Evolutionary conservation across 2,888 invertebrate species (phyloP), one percentile per base, ranked within the genome.

Genomic region (Hyppa rectilinea): DNA sequence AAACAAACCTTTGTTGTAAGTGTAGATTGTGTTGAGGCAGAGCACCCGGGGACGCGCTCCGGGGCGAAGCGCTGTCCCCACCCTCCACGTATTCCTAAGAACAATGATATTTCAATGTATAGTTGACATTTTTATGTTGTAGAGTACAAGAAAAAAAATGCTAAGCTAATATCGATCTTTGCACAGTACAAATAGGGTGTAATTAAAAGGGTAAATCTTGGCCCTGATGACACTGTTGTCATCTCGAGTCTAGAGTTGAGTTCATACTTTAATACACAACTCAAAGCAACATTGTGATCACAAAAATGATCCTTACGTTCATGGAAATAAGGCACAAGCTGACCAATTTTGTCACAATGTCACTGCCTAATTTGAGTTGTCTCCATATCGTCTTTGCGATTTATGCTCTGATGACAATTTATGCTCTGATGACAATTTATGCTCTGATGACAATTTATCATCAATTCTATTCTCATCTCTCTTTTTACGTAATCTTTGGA

Each of bases 21-120:
- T 95, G 95, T 76, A 95, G 79, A 73, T 94, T 95, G 85, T 96
- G 95, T 83, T 96, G 95, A 4, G 94, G 95, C 72, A 95, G 78
- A 0, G 95, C 94, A 55, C 94, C 94, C 0, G 96, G 96, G 0
- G 96, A 96, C 0, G 95, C 92, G 61, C 96, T 96, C 26, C 96
- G 83, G 0, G 96, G 95, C 0, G 96, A 96, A 2, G 94, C 95
- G 66, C 95, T 95, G 23, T 96, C 96, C 0, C 95, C 95, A 0
- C 96, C 95, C 85, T 96, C 96, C 6, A 92, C 95, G 43, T 95
- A 96, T 73, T 96, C 96, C 96, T 95, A 88, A 4, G 70, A 82
- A 60, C 3, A 59, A n/a, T n/a, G n/a, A n/a, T n/a, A n/a, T n/a
- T n/a, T n/a, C n/a, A n/a, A n/a, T n/a, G n/a, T n/a, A n/a, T n/a